These are phyloP conservation scores for Phymanthus crucifer DNA, from an alignment of 92 coral and sea anemone genomes.

Conservation along the genomic window DNA sequence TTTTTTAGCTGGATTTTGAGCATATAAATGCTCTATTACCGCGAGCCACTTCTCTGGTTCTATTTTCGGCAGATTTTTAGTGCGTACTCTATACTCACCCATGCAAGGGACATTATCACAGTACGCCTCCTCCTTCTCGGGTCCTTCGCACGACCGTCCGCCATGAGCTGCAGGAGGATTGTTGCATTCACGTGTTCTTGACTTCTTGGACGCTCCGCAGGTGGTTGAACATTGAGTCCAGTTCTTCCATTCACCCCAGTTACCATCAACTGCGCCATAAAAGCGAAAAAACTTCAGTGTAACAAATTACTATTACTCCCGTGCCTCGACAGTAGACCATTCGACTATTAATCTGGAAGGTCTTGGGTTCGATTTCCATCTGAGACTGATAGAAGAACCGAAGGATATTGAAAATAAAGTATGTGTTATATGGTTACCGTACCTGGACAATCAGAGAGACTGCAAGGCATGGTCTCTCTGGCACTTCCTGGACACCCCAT, in stretches of 20 bases:
- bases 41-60: too few relatives aligned
- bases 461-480: slow-evolving; percentile 91
- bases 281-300: not conserved
- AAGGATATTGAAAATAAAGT: not conserved
- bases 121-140: slow-evolving; percentile 82
- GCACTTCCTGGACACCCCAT: slow-evolving; percentile 80
- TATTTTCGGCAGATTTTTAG: too few relatives aligned
- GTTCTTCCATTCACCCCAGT: slow-evolving; percentile 77
- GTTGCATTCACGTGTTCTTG: slow-evolving; percentile 76
- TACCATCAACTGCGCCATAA: slow-evolving; percentile 63
- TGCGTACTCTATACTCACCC: slow-evolving; percentile 51
- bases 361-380: too few relatives aligned
- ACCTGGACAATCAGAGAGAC: slow-evolving; percentile 97
- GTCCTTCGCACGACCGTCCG: slow-evolving; percentile 78
- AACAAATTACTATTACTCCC: not conserved
- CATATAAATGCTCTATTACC: too few relatives aligned
- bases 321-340: too few relatives aligned
- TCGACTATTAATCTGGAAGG: too few relatives aligned
- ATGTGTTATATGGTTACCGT: slow-evolving; percentile 1
- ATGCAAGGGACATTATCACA: slow-evolving; percentile 70
- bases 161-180: slow-evolving; percentile 86
- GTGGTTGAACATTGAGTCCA: slow-evolving; percentile 83
- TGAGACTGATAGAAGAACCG: too few relatives aligned
- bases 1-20: too few relatives aligned
- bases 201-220: slow-evolving; percentile 85